Conservation (phyloP, 2,113 vertebrate species). For the Siniperca chuatsi region DNA sequence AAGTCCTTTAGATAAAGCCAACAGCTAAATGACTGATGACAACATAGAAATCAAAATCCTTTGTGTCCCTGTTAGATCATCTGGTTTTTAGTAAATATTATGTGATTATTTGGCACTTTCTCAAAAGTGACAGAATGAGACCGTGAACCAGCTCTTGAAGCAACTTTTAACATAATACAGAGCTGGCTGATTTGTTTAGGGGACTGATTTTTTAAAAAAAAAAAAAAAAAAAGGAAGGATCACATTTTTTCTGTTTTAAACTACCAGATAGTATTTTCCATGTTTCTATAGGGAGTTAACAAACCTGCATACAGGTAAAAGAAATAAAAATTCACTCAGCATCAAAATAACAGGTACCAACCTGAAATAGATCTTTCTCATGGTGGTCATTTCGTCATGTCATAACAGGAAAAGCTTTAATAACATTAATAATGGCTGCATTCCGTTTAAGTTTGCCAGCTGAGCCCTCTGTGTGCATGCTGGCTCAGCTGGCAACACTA, state of each 20-base stretch:
- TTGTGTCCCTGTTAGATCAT: too few relatives aligned
- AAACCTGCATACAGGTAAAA: background rate
- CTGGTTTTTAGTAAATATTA: too few relatives aligned
- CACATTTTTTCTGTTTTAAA: background rate
- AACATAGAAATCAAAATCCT: too few relatives aligned
- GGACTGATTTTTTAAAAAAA: too few relatives aligned
- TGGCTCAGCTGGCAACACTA: conserved; percentile 15
- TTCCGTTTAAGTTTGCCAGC: conserved; percentile 17
- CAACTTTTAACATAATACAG: too few relatives aligned
- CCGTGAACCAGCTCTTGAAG: too few relatives aligned
- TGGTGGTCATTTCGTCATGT: background rate
- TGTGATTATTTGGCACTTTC: too few relatives aligned
- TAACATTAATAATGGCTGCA: background rate
- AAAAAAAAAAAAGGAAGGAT: too few relatives aligned
- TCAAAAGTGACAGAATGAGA: too few relatives aligned
- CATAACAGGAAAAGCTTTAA: background rate
- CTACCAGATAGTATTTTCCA: background rate
- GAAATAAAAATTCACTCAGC: background rate
- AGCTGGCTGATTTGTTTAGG: too few relatives aligned
- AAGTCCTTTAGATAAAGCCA: too few relatives aligned
- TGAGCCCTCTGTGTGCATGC: conserved; percentile 14
- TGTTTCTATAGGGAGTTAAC: background rate
- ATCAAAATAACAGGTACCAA: background rate
- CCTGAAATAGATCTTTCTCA: background rate
- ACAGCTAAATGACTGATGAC: too few relatives aligned